Evolutionary conservation across 2,113 vertebrate species (phyloP).

Genomic region (Meleagris gallopavo): DNA sequence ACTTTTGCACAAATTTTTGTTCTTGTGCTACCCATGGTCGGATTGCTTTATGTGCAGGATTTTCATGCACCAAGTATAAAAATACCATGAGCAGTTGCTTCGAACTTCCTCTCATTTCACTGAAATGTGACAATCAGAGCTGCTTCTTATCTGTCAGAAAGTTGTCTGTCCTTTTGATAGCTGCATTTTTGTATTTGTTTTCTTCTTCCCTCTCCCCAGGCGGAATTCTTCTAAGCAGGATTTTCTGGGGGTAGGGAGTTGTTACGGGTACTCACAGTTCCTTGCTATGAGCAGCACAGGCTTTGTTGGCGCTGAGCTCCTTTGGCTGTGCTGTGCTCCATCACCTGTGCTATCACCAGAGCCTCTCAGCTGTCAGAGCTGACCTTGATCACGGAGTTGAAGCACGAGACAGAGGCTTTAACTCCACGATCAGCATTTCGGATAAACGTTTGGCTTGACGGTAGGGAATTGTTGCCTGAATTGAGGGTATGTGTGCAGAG

Average conservation of each 20-base stretch:
- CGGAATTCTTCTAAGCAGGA: background rate
- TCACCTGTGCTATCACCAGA: background rate
- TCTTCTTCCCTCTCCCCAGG: background rate
- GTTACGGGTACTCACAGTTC: background rate
- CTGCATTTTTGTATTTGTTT: background rate
- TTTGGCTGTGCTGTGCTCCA: background rate
- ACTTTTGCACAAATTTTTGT: background rate
- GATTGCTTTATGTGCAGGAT: background rate
- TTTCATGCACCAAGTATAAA: background rate
- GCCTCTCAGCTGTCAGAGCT: background rate
- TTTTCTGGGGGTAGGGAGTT: background rate
- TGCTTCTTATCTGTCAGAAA: background rate
- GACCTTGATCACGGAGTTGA: background rate
- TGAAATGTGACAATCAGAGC: background rate
- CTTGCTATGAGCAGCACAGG: background rate
- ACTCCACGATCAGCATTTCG: background rate
- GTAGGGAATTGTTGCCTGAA: background rate
- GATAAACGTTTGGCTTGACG: accelerated
- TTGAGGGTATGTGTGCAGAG: accelerated
- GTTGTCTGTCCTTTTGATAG: background rate
- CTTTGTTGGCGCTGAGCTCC: background rate
- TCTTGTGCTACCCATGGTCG: background rate
- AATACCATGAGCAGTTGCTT: background rate
- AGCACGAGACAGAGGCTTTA: background rate
- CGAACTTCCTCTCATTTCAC: background rate